Conservation (phyloP, 1,140 invertebrate genomes). For the Zaprionus ghesquierei region DNA sequence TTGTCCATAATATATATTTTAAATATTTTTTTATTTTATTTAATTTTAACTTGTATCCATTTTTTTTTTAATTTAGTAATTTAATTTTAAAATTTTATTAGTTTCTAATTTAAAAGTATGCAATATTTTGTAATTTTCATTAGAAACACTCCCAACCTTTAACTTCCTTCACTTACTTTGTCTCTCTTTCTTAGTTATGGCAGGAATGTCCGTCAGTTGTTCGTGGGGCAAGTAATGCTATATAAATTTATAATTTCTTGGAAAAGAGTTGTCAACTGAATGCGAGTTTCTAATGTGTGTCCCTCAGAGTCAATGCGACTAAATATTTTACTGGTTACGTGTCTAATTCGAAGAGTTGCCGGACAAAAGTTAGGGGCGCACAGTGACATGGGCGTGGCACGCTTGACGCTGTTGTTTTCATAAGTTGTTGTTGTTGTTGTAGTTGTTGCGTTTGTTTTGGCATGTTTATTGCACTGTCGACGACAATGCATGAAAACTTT, state of each 20-base stretch:
- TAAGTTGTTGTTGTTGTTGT: constrained; percentile 55
- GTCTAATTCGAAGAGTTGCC: constrained; percentile 46
- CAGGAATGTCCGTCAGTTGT: background rate
- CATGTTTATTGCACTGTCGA: constrained; percentile 80
- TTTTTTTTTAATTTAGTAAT: no score
- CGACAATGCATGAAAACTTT: constrained; percentile 78
- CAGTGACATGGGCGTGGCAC: constrained; percentile 49
- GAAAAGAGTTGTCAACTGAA: constrained; percentile 37
- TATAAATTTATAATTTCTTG: constrained; percentile 15
- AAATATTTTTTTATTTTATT: no score
- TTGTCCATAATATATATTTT: no score
- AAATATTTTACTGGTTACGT: constrained; percentile 64
- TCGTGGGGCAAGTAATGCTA: background rate
- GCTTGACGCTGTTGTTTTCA: constrained; percentile 72
- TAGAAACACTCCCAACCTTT: no score
- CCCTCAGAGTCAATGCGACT: constrained; percentile 25
- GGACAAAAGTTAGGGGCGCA: background rate
- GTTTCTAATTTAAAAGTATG: no score
- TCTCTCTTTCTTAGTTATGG: background rate
- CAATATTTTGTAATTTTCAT: no score
- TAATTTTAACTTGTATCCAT: no score
- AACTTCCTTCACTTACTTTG: background rate
- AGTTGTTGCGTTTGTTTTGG: constrained; percentile 71
- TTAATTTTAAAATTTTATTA: no score
- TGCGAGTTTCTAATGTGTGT: constrained; percentile 18